Evolutionary conservation across 2,888 invertebrate genomes (phyloP).

Genomic region (Cerceris ruficornis): DNA sequence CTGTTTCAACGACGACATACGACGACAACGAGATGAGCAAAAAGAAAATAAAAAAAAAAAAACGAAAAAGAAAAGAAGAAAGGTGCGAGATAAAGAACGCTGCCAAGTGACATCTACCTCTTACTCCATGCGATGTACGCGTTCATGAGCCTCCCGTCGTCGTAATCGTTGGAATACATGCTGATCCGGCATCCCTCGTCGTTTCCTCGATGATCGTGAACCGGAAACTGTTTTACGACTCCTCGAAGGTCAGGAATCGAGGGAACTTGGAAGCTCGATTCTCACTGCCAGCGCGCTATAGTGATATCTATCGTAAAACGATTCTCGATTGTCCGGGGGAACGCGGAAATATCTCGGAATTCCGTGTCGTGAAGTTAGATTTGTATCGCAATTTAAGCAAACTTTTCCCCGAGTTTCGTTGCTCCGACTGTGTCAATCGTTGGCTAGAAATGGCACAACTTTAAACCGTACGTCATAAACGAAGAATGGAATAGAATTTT

Average conservation of each 20-base stretch:
- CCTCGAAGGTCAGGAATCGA: slow-evolving; percentile 17
- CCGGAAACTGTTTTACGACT: background rate
- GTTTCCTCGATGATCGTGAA: background rate
- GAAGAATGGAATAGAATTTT: no score
- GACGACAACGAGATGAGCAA: background rate
- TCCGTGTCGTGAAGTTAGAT: slow-evolving; percentile 24
- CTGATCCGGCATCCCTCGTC: slow-evolving; percentile 1
- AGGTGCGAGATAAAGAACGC: background rate
- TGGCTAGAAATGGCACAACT: no score
- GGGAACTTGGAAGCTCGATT: slow-evolving; percentile 11
- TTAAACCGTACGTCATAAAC: no score
- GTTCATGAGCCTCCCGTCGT: slow-evolving; percentile 44
- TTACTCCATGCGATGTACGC: slow-evolving; percentile 46
- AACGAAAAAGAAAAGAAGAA: slow-evolving; percentile 1
- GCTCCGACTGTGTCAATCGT: no score
- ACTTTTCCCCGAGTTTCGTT: no score
- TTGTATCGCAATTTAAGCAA: slow-evolving; percentile 11
- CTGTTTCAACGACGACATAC: background rate
- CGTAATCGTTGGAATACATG: slow-evolving; percentile 50
- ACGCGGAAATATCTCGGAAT: background rate
- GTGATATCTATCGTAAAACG: slow-evolving; percentile 27
- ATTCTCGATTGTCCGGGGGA: slow-evolving; percentile 30
- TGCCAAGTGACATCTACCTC: slow-evolving; percentile 24
- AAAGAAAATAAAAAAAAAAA: background rate
- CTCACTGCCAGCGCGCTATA: background rate